phyloP scores from a whole-genome alignment of 2,113 vertebrate species.

The Spea bombifrons region DNA sequence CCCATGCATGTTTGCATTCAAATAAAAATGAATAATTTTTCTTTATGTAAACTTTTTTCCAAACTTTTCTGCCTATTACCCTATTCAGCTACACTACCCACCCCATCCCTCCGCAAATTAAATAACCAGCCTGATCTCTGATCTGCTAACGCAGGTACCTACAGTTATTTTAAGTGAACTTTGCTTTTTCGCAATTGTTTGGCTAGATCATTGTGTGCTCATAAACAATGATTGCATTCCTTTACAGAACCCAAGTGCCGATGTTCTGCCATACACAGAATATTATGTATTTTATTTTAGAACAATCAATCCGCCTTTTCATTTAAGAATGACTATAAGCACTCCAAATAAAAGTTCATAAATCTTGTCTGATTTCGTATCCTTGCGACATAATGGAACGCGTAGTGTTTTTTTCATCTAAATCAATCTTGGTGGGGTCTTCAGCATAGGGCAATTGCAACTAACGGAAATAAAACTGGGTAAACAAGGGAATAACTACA shows the following conservation, averaged over 20 bases:
- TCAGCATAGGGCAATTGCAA: not conserved
- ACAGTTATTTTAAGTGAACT: not conserved
- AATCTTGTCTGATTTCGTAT: not conserved
- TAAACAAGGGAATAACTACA: too few relatives aligned
- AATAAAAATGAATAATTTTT: too few relatives aligned
- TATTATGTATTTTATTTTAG: conserved; percentile 12
- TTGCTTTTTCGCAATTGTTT: not conserved
- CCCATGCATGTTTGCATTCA: too few relatives aligned
- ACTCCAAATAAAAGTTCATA: not conserved
- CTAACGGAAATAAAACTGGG: too few relatives aligned
- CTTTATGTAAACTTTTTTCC: too few relatives aligned
- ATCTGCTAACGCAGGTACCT: not conserved
- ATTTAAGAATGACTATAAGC: conserved; percentile 15
- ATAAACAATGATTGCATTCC: not conserved
- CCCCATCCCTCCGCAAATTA: too few relatives aligned
- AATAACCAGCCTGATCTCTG: not conserved
- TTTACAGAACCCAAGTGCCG: conserved; percentile 12
- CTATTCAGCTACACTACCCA: too few relatives aligned
- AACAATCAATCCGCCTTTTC: conserved; percentile 13
- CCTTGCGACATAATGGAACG: not conserved
- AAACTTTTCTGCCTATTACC: too few relatives aligned
- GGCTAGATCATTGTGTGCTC: not conserved
- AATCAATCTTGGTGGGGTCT: not conserved
- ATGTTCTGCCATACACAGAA: not conserved
- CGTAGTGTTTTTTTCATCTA: not conserved